Conservation (phyloP, 2,888 invertebrate genomes). For the Liposcelis brunnea region DNA sequence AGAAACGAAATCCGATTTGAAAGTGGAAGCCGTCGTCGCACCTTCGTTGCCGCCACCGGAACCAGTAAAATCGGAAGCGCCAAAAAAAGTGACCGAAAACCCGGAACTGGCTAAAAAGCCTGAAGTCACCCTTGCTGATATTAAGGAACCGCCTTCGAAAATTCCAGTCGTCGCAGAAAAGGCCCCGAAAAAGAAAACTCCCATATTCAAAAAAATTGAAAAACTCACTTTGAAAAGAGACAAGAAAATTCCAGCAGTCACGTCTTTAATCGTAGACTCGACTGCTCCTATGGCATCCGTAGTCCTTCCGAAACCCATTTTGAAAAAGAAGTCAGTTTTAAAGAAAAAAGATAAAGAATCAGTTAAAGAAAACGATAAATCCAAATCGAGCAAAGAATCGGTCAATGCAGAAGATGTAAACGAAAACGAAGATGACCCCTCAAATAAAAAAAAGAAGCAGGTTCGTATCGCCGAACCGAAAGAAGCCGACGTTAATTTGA, state of each 20-base stretch:
- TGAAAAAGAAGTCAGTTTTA: constrained; percentile 32
- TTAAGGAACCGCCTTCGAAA: too few relatives aligned
- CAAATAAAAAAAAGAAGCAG: constrained; percentile 15
- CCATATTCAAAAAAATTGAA: constrained; percentile 22
- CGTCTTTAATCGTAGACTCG: neutral
- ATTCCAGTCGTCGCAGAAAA: too few relatives aligned
- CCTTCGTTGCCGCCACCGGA: constrained; percentile 19
- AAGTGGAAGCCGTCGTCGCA: too few relatives aligned
- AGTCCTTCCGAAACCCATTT: constrained; percentile 49
- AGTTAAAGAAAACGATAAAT: constrained; percentile 4
- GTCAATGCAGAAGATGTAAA: constrained; percentile 22
- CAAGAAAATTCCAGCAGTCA: constrained; percentile 15
- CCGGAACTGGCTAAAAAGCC: constrained; percentile 14
- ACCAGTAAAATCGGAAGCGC: constrained; percentile 18
- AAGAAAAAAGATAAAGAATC: constrained; percentile 8
- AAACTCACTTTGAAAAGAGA: constrained; percentile 16
- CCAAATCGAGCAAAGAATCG: constrained; percentile 11
- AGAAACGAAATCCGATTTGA: constrained; percentile 18
- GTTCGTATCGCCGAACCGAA: constrained; percentile 19
- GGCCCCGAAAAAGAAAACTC: too few relatives aligned
- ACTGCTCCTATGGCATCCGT: constrained; percentile 1
- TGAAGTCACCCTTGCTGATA: too few relatives aligned
- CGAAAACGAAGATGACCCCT: constrained; percentile 27
- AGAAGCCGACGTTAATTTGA: constrained; percentile 15
- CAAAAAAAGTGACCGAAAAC: constrained; percentile 13